Conservation (phyloP, 2,888 invertebrate genomes). For the Drosophila nigricruria region DNA sequence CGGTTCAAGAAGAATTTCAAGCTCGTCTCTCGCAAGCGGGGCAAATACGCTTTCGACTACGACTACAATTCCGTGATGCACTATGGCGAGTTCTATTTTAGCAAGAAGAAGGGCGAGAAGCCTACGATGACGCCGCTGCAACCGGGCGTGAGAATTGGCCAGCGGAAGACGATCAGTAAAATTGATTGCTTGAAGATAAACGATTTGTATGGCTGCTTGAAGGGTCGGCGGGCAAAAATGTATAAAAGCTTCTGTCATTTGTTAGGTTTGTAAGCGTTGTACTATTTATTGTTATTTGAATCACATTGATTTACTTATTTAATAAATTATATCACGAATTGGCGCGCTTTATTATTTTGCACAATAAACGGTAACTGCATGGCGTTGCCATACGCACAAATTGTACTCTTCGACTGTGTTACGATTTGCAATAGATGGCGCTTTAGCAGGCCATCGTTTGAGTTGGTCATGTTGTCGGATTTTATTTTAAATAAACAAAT, state of each 20-base stretch:
- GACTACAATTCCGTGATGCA: slow-evolving; percentile 93
- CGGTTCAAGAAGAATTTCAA: slow-evolving; percentile 88
- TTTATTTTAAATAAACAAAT: too few relatives aligned
- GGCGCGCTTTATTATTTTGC: not conserved
- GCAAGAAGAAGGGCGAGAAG: slow-evolving; percentile 87
- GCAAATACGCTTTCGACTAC: slow-evolving; percentile 89
- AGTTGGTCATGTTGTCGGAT: not conserved
- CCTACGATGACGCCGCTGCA: slow-evolving; percentile 88
- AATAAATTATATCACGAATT: slow-evolving; percentile 43
- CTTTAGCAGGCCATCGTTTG: not conserved
- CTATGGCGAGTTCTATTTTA: slow-evolving; percentile 89
- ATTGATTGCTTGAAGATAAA: slow-evolving; percentile 90
- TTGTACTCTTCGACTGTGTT: too few relatives aligned
- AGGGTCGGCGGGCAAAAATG: slow-evolving; percentile 83
- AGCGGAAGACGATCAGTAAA: slow-evolving; percentile 88
- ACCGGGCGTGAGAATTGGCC: slow-evolving; percentile 87
- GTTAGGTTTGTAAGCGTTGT: slow-evolving; percentile 74
- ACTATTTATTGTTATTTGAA: slow-evolving; percentile 53
- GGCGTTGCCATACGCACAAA: slow-evolving; percentile 15
- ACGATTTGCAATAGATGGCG: slow-evolving; percentile 15
- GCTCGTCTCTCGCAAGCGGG: slow-evolving; percentile 88
- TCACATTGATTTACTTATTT: slow-evolving; percentile 79
- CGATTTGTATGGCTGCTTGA: slow-evolving; percentile 88
- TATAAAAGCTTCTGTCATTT: slow-evolving; percentile 82
- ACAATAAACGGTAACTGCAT: not conserved